Evolutionary conservation across 1,140 invertebrate genomes (phyloP).

Genomic region (Brachionus koreanus): DNA sequence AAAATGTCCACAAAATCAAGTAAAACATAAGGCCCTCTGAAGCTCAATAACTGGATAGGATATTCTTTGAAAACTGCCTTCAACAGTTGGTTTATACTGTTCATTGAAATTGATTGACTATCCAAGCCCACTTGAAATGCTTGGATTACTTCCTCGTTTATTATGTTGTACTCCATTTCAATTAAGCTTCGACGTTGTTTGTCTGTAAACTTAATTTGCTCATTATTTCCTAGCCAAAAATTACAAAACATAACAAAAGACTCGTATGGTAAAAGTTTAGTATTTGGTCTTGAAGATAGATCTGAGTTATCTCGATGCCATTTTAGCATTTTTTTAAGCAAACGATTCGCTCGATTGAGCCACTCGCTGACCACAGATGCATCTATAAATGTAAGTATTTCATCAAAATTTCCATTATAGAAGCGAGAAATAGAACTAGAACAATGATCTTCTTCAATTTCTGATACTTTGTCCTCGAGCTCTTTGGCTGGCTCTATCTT

Average conservation of each 20-base stretch:
- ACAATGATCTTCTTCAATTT: background rate
- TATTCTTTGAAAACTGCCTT: conserved; percentile 56
- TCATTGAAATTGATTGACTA: conserved; percentile 49
- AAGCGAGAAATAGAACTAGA: background rate
- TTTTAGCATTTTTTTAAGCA: conserved; percentile 49
- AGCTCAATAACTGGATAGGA: conserved; percentile 51
- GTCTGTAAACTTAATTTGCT: conserved; percentile 50
- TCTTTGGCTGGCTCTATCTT: background rate
- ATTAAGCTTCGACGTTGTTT: conserved; percentile 53
- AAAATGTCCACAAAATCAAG: conserved; percentile 55
- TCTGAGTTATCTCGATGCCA: conserved; percentile 51
- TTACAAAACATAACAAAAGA: conserved; percentile 56
- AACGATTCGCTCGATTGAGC: conserved; percentile 52
- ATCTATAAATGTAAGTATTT: conserved; percentile 49
- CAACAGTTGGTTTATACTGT: conserved; percentile 51
- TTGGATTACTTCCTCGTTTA: conserved; percentile 53
- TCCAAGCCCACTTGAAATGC: conserved; percentile 54
- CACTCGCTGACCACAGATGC: conserved; percentile 55
- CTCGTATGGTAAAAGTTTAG: background rate
- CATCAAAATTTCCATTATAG: conserved; percentile 11
- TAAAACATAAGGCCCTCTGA: conserved; percentile 52
- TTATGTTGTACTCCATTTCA: conserved; percentile 54
- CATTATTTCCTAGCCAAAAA: conserved; percentile 52
- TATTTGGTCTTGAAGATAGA: background rate
- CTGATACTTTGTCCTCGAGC: background rate